These are phyloP conservation scores for Asarcornis scutulata DNA, from an alignment of 2,113 vertebrate genomes.

Conservation along the genomic window DNA sequence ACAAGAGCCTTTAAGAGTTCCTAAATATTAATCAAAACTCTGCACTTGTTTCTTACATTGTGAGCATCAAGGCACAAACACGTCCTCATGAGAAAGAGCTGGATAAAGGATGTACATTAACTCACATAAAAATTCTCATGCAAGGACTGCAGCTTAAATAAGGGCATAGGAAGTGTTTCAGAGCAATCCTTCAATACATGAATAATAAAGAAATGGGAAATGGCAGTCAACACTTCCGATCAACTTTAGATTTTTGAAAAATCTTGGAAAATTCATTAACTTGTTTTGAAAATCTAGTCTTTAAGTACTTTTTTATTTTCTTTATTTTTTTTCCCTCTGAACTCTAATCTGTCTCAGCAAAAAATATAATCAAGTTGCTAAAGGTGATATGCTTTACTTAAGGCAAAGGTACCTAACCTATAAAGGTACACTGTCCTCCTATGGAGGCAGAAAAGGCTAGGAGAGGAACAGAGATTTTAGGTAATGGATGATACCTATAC, in stretches of 20 bases:
- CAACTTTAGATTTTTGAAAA: neutral
- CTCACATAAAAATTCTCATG: neutral
- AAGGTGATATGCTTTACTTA: neutral
- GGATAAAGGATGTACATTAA: neutral
- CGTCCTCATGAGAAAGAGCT: neutral
- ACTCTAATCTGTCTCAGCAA: neutral
- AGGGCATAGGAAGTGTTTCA: neutral
- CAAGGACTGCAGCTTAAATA: neutral
- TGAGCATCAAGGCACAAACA: neutral
- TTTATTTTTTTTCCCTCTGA: neutral
- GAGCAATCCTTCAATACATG: neutral
- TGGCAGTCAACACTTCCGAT: neutral
- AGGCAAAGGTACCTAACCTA: neutral
- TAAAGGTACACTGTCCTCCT: neutral
- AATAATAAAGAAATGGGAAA: neutral
- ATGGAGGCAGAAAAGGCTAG: neutral
- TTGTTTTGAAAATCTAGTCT: neutral
- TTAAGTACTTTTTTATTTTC: neutral
- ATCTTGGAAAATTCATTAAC: neutral
- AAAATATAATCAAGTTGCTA: neutral
- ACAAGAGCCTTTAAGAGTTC: neutral
- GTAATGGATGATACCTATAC: neutral
- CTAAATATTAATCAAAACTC: neutral
- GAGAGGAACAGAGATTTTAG: neutral
- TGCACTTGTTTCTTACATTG: neutral